Percentiles rank a stretch among this genome's conserved stretches.
phyloP scores from a whole-genome alignment of 2,797 vertebrate species.

The Hoplostethus mediterraneus region DNA sequence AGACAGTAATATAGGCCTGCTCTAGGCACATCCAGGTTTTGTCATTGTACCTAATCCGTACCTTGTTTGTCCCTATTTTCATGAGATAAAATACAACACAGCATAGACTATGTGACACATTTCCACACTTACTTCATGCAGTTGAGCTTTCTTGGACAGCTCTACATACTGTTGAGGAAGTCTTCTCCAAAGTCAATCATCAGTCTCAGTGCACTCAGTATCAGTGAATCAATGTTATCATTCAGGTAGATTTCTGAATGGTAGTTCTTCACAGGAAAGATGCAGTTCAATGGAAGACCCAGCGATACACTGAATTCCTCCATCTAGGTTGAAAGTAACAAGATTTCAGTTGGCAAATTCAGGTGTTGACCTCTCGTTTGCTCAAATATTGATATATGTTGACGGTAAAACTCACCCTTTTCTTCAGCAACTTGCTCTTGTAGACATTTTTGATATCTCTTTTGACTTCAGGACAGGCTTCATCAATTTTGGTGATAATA shows the following conservation, averaged over 20 bases:
- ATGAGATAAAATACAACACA: too few species aligned
- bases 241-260: background rate
- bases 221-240: slow-evolving; percentile 64
- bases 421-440: slow-evolving; percentile 33
- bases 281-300: slow-evolving; percentile 72
- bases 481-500: slow-evolving; percentile 61
- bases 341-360: background rate
- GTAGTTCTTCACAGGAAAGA: slow-evolving; percentile 75
- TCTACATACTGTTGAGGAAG: too few species aligned
- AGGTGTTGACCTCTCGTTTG: background rate
- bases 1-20: too few species aligned
- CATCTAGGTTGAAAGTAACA: slow-evolving; percentile 34
- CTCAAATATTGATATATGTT: background rate
- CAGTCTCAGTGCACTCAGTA: slow-evolving; percentile 57
- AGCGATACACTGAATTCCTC: slow-evolving; percentile 46
- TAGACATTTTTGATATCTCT: background rate
- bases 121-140: too few species aligned
- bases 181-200: slow-evolving; percentile 65
- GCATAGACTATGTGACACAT: too few species aligned
- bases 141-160: too few species aligned
- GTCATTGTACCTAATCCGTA: too few species aligned
- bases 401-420: slow-evolving; percentile 35
- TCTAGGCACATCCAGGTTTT: too few species aligned
- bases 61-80: too few species aligned
- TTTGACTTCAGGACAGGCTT: slow-evolving; percentile 39